Conservation (phyloP, 92 coral and sea anemone species). For the Metridium senile region DNA sequence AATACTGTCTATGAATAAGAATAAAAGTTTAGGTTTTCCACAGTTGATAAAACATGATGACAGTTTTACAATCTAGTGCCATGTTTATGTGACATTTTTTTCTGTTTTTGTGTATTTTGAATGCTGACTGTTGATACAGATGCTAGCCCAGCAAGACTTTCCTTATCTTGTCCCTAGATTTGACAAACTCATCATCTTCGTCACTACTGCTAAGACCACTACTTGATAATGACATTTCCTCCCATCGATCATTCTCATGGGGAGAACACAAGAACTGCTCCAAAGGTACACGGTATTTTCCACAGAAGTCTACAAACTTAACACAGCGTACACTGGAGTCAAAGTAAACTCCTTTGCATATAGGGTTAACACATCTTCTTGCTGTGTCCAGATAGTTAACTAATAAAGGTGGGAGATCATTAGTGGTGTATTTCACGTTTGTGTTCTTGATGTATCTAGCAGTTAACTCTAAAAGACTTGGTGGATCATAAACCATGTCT, state of each 20-base stretch:
- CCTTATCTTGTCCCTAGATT: slow-evolving; percentile 58
- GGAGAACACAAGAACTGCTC: slow-evolving; percentile 98
- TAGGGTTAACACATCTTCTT: slow-evolving; percentile 91
- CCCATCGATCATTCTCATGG: slow-evolving; percentile 87
- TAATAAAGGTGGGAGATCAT: slow-evolving; percentile 74
- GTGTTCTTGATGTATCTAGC: slow-evolving; percentile 81
- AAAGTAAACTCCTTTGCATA: slow-evolving; percentile 92
- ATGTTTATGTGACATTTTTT: too few relatives aligned
- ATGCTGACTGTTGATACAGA: too few relatives aligned
- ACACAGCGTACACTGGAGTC: slow-evolving; percentile 86
- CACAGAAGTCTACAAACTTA: slow-evolving; percentile 98
- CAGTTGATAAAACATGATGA: too few relatives aligned
- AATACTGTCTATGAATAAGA: too few relatives aligned
- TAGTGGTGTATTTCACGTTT: slow-evolving; percentile 59
- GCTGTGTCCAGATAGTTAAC: slow-evolving; percentile 88
- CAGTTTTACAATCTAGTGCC: too few relatives aligned
- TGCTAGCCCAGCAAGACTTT: slow-evolving; percentile 75
- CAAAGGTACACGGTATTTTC: slow-evolving; percentile 93
- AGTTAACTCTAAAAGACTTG: slow-evolving; percentile 82
- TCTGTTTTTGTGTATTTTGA: too few relatives aligned
- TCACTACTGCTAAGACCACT: slow-evolving; percentile 65
- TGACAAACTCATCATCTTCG: slow-evolving; percentile 65
- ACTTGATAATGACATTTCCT: slow-evolving; percentile 61
- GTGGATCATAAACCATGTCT: slow-evolving; percentile 78
- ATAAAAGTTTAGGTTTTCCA: too few relatives aligned